A percentile compares a stretch with the other conserved stretches of the same genome.
These are phyloP conservation scores for Zalophus californianus DNA, from an alignment of 2,797 vertebrate genomes.

Conservation along the genomic window DNA sequence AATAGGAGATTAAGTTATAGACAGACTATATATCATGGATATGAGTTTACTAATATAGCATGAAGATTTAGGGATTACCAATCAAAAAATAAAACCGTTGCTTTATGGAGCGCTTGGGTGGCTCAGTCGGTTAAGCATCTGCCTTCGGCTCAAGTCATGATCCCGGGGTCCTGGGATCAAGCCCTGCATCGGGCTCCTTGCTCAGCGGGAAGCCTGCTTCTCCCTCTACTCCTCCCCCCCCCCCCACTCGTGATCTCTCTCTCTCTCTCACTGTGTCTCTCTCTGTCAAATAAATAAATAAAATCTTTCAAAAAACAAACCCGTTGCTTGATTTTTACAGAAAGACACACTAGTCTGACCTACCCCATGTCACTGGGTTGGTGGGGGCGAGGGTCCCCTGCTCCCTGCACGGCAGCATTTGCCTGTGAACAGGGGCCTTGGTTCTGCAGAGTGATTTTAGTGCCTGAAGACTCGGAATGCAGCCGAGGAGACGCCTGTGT, in stretches of 20 bases:
- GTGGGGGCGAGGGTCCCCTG: not conserved
- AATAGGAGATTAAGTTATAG: not conserved
- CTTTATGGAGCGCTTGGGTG: not conserved
- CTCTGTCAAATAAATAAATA: too few relatives aligned
- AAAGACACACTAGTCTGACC: not conserved
- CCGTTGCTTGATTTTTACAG: too few relatives aligned
- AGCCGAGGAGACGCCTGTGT: not conserved
- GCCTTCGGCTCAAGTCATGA: too few relatives aligned
- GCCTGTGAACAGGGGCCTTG: not conserved
- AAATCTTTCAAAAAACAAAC: too few relatives aligned
- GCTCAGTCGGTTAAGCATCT: too few relatives aligned
- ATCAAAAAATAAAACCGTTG: not conserved
- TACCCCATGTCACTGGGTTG: fast-evolving
- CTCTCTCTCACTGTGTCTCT: too few relatives aligned
- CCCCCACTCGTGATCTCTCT: too few relatives aligned
- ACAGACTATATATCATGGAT: not conserved
- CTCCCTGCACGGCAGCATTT: not conserved
- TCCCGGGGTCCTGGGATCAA: too few relatives aligned
- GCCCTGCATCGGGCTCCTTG: too few relatives aligned
- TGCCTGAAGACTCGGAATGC: not conserved
- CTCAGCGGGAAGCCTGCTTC: too few relatives aligned
- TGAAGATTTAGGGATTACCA: not conserved
- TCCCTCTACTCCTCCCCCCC: too few relatives aligned
- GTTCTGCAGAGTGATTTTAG: not conserved
- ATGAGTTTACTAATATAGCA: not conserved